Evolutionary conservation across 2,113 vertebrate species (phyloP), one percentile per base, ranked within the genome.

Genomic region (Melospiza georgiana): DNA sequence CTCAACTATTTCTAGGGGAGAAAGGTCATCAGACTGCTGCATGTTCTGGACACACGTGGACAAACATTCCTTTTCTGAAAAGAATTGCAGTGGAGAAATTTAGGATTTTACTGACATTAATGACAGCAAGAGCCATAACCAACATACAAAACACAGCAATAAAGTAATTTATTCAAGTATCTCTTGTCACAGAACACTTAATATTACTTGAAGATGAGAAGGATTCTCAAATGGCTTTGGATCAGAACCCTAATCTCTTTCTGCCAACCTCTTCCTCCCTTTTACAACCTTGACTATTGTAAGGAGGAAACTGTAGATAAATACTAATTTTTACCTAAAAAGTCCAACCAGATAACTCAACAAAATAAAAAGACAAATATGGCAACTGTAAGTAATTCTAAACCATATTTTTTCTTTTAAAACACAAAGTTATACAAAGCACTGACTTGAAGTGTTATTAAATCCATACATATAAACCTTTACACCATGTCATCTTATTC

Each of bases 21-120:
- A 99, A 81, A 99, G 98, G 91, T 99, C 99, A 54, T 99, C 99
- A 2, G 99, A 99, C 92, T 99, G 99, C 97, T 99, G 99, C 99
- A 99, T 99, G 97, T 99, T 99, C 97, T 99, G 99, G 57, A 99
- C 98, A 96, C 99, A 99, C 0, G 99, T 99, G 95, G 98, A 98
- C 95, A 99, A 98, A 96, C 99, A 99, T 97, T 99, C 99, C 97
- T 99, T 99, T 98, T 99, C 99, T 99, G 98, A 39, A 97, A 96
- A 90, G 84, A 97, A 91, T 75, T 6, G 44, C 87, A 71, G 92
- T 67, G 33, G 66, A 93, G n/a, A 92, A 84, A 63, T 28, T 87
- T 9, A 95, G 35, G 10, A 72, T 84, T 92, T 90, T 86, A 80
- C 14, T 67, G 44, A 48, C 33, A 49, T 35, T 65, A n/a, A 39